Evolutionary conservation across 2,888 invertebrate species (phyloP).

Genomic region (Drosophila formosana): DNA sequence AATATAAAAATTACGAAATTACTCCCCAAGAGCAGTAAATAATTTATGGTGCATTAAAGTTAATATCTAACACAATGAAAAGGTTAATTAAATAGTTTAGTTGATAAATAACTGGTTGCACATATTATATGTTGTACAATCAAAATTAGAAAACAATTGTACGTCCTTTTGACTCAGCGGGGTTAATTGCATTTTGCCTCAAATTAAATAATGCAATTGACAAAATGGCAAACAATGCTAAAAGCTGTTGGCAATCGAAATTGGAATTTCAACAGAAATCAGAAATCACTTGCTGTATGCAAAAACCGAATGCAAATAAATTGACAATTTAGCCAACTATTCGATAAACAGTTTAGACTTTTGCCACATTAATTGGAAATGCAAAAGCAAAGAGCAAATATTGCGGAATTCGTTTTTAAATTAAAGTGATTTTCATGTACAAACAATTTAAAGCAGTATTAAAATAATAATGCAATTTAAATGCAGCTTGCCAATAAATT

Average conservation of each 20-base stretch:
- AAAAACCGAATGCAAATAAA: conserved; percentile 19
- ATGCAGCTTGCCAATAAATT: neutral
- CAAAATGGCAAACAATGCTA: conserved; percentile 16
- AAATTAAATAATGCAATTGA: conserved; percentile 32
- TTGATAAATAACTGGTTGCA: neutral
- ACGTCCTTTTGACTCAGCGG: neutral
- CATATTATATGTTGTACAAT: conserved; percentile 1
- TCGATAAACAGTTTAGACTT: neutral
- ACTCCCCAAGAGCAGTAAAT: neutral
- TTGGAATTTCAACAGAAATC: conserved; percentile 16
- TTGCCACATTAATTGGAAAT: conserved; percentile 3
- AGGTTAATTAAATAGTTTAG: conserved; percentile 10
- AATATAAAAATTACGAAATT: conserved; percentile 1
- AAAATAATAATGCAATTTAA: neutral
- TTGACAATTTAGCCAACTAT: conserved; percentile 9
- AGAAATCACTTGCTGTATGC: conserved; percentile 1
- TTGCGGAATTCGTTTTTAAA: neutral
- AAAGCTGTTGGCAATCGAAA: conserved; percentile 22
- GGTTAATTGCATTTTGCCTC: conserved; percentile 17
- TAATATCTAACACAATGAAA: neutral
- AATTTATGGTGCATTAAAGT: conserved; percentile 1
- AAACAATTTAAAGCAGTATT: neutral
- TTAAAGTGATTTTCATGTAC: neutral
- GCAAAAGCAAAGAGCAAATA: neutral
- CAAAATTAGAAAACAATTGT: neutral